These are phyloP conservation scores for Paracentrotus lividus DNA, from an alignment of 53 echinoderm and acorn worm species.

Conservation along the genomic window DNA sequence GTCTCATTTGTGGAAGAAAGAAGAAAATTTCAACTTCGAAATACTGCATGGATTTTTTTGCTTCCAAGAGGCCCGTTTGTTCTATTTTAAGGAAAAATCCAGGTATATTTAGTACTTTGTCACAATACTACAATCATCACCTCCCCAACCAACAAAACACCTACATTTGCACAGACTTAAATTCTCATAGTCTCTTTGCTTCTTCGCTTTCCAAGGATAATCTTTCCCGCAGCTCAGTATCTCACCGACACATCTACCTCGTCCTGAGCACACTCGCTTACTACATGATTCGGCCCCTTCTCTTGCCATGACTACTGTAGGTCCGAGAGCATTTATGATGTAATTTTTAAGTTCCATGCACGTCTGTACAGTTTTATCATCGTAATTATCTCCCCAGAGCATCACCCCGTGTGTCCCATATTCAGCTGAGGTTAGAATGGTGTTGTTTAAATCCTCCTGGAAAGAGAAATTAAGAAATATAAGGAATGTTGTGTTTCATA, in stretches of 20 bases:
- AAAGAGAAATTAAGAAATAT: background rate
- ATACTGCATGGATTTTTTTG: too few species aligned
- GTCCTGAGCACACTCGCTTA: conserved; percentile 69
- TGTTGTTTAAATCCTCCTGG: conserved; percentile 79
- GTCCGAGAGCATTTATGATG: conserved; percentile 76
- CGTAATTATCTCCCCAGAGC: conserved; percentile 85
- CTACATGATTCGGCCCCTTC: conserved; percentile 78
- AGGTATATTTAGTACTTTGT: background rate
- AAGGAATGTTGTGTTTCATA: too few species aligned
- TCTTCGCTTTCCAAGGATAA: background rate
- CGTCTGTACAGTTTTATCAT: conserved; percentile 61
- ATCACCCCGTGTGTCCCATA: conserved; percentile 79
- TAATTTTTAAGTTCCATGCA: conserved; percentile 72
- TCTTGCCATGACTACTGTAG: conserved; percentile 65
- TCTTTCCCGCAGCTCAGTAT: conserved; percentile 67
- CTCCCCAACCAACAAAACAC: conserved; percentile 48
- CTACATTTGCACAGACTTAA: background rate
- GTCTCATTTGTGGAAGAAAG: too few species aligned
- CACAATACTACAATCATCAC: conserved; percentile 29
- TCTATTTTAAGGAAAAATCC: too few species aligned
- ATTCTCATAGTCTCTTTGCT: background rate
- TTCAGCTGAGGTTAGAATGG: conserved; percentile 79
- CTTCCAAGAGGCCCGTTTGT: too few species aligned
- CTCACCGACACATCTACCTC: conserved; percentile 83
- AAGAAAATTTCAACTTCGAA: too few species aligned